Percentiles rank a stretch among this genome's conserved stretches.
Conservation (phyloP, 2,888 invertebrate species). For the Lymantria monacha region DNA sequence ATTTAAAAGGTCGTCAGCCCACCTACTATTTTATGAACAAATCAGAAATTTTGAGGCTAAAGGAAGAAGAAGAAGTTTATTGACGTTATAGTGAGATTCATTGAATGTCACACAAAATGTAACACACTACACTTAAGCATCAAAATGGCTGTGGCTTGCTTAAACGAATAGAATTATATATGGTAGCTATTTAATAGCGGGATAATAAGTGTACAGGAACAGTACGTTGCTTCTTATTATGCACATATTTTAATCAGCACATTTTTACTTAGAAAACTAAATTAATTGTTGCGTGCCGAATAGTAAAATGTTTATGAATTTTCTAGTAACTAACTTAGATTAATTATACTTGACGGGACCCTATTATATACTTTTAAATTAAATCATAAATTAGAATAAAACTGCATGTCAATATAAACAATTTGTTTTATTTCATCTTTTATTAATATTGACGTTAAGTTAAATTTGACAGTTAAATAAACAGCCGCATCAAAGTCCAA, state of each 20-base stretch:
- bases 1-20: constrained; percentile 93
- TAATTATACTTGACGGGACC: constrained; percentile 58
- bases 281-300: constrained; percentile 45
- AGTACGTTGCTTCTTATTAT: constrained; percentile 43
- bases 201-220: constrained; percentile 13
- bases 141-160: constrained; percentile 40
- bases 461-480: constrained; percentile 29
- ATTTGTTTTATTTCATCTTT: constrained; percentile 49
- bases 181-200: constrained; percentile 3
- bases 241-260: constrained; percentile 48
- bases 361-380: constrained; percentile 40
- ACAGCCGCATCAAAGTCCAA: constrained; percentile 45
- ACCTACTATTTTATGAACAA: constrained; percentile 97
- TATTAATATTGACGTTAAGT: constrained; percentile 25
- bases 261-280: constrained; percentile 15
- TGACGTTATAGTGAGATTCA: constrained; percentile 33
- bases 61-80: constrained; percentile 90
- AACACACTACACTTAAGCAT: constrained; percentile 13
- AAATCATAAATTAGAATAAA: constrained; percentile 36
- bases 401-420: constrained; percentile 30
- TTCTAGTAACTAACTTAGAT: constrained; percentile 34
- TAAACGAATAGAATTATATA: constrained; percentile 12
- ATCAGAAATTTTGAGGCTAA: constrained; percentile 91
- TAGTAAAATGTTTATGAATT: constrained; percentile 32
- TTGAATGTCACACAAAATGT: neutral